phyloP scores from a whole-genome alignment of 1,140 invertebrate genomes.

The Dryas iulia region DNA sequence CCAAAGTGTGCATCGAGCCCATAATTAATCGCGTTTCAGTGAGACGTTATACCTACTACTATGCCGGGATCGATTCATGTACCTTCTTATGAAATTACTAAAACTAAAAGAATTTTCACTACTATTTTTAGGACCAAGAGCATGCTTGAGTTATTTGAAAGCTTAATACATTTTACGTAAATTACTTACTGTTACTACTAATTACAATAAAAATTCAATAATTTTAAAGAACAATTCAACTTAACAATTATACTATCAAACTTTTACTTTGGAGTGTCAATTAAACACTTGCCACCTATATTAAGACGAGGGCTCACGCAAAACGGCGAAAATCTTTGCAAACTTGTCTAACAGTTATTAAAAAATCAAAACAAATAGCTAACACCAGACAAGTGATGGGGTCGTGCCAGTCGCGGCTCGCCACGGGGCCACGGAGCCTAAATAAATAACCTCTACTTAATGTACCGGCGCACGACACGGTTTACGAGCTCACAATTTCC shows the following conservation, averaged over 20 bases:
- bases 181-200: too few species aligned
- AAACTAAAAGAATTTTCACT: too few species aligned
- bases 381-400: constrained; percentile 37
- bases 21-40: too few species aligned
- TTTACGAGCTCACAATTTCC: constrained; percentile 64
- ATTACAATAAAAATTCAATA: too few species aligned
- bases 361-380: constrained; percentile 38
- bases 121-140: background rate
- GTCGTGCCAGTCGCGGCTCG: constrained; percentile 55
- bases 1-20: too few species aligned
- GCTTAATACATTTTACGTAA: too few species aligned
- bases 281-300: background rate
- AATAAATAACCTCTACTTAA: constrained; percentile 76
- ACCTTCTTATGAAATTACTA: too few species aligned
- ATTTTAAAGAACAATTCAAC: too few species aligned
- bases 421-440: constrained; percentile 52
- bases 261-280: background rate
- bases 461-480: constrained; percentile 56
- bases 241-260: too few species aligned
- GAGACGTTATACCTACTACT: too few species aligned
- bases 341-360: constrained; percentile 16
- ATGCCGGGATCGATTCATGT: too few species aligned
- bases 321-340: background rate
- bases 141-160: too few species aligned
- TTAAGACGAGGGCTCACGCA: background rate